A percentile compares a stretch with the other conserved stretches of the same genome.
phyloP scores from a whole-genome alignment of 2,888 invertebrate species.

The Rhingia campestris region DNA sequence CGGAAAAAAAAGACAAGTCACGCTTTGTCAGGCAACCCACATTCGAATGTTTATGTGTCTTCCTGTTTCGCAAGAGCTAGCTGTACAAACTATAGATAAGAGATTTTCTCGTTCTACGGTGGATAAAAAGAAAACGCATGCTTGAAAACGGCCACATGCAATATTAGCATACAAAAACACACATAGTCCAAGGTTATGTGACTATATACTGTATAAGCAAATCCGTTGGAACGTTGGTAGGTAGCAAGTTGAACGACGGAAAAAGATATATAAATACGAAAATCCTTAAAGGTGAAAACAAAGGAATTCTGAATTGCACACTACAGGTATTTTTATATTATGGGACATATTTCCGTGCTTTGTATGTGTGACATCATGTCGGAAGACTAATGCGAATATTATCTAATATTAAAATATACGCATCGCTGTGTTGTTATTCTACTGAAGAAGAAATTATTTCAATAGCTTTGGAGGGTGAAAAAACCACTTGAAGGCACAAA shows the following conservation, averaged over 20 bases:
- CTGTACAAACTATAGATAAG: not conserved
- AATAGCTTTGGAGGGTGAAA: too few species aligned
- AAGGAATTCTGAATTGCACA: too few species aligned
- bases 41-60: not conserved
- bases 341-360: too few species aligned
- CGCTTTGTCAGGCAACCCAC: constrained; percentile 5
- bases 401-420: too few species aligned
- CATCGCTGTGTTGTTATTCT: too few species aligned
- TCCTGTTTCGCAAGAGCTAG: constrained; percentile 1
- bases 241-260: not conserved
- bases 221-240: constrained; percentile 7
- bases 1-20: constrained; percentile 31
- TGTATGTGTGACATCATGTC: too few species aligned
- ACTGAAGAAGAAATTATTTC: too few species aligned
- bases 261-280: not conserved
- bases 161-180: not conserved
- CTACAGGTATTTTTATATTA: too few species aligned
- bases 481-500: too few species aligned
- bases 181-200: constrained; percentile 21
- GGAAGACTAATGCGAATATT: too few species aligned
- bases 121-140: too few species aligned
- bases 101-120: not conserved
- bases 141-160: constrained; percentile 23
- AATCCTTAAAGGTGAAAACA: too few species aligned
- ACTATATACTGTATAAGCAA: constrained; percentile 24